Evolutionary conservation across 2,888 invertebrate species (phyloP).

Genomic region (Spilarctia lutea): DNA sequence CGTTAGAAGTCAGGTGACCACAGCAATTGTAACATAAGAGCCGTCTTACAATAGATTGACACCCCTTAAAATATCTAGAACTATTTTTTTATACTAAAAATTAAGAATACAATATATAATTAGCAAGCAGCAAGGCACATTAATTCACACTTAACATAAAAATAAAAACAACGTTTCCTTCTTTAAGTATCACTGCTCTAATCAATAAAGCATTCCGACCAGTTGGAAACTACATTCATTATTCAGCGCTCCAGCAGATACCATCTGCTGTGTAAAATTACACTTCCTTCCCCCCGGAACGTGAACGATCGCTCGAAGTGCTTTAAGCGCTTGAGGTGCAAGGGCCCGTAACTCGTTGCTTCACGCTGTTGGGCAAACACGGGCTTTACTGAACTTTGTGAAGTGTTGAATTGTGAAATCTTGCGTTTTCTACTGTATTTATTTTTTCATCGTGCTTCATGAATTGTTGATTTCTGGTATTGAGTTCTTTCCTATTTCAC

Average conservation of each 20-base stretch:
- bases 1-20: too few species aligned
- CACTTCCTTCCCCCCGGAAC: conserved; percentile 60
- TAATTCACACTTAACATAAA: not conserved
- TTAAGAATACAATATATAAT: not conserved
- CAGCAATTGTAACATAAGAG: too few species aligned
- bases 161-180: conserved; percentile 27
- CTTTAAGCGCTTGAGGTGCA: conserved; percentile 45
- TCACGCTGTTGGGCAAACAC: conserved; percentile 58
- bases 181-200: conserved; percentile 43
- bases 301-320: conserved; percentile 49
- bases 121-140: not conserved
- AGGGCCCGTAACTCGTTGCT: conserved; percentile 56
- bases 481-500: not conserved
- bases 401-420: conserved; percentile 51
- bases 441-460: not conserved
- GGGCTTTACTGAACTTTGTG: conserved; percentile 49
- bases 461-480: not conserved
- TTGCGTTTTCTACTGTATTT: conserved; percentile 35
- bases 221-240: conserved; percentile 65
- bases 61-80: too few species aligned
- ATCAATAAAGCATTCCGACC: conserved; percentile 59
- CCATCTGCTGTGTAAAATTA: conserved; percentile 69
- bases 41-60: too few species aligned
- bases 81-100: too few species aligned
- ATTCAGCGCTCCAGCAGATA: conserved; percentile 64